Evolutionary conservation across 2,888 invertebrate species (phyloP).

Genomic region (Hirudinaria manillensis): DNA sequence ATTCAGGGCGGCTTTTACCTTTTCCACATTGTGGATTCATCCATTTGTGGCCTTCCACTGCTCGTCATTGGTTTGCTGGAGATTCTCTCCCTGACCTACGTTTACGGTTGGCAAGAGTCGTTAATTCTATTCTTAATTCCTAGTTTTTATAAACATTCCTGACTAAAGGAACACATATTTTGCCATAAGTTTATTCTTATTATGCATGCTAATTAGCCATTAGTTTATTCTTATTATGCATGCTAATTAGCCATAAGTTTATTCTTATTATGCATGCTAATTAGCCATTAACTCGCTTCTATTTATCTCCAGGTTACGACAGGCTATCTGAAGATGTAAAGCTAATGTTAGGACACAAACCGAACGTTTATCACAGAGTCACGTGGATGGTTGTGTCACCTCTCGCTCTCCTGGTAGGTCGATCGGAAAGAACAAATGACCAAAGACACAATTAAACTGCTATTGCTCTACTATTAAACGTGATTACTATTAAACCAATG

Average conservation of each 20-base stretch:
- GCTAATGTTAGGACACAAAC: constrained; percentile 51
- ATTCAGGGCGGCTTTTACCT: constrained; percentile 50
- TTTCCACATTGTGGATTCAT: constrained; percentile 49
- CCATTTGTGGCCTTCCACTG: constrained; percentile 51
- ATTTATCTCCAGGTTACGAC: constrained; percentile 44
- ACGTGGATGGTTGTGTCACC: constrained; percentile 50
- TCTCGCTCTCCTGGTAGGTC: constrained; percentile 46
- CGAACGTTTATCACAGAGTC: constrained; percentile 49
- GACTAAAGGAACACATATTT: background rate
- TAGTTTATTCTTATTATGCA: background rate
- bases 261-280: background rate
- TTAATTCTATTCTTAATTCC: background rate
- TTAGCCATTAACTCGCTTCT: background rate
- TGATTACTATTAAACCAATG: too few relatives aligned
- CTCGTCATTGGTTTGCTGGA: constrained; percentile 52
- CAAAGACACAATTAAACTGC: background rate
- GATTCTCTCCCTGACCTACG: constrained; percentile 46
- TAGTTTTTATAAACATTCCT: background rate
- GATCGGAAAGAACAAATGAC: background rate
- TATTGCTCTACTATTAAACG: too few relatives aligned
- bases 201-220: background rate
- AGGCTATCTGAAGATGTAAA: constrained; percentile 50
- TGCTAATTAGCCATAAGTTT: background rate
- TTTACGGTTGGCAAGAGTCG: constrained; percentile 49
- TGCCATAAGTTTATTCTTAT: background rate